Percentiles rank a stretch among this genome's conserved stretches.
Evolutionary conservation across 2,113 vertebrate species (phyloP).

Genomic region (Caranx ignobilis): DNA sequence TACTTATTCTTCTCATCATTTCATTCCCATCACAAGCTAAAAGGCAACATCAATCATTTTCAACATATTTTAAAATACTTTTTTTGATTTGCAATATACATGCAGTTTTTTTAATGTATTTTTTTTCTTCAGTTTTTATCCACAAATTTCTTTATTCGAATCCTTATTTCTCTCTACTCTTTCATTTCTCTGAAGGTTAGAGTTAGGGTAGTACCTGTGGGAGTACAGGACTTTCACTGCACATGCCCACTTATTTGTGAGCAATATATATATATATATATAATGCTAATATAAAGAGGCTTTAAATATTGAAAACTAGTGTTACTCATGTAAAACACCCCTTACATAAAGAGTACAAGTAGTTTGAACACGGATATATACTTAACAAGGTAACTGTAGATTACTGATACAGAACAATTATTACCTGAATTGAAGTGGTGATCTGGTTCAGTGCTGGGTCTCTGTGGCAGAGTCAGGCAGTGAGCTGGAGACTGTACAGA

Average conservation of each 20-base stretch:
- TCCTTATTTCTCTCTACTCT: neutral
- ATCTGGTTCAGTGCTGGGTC: constrained; percentile 1
- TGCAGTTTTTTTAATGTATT: neutral
- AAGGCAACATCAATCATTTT: neutral
- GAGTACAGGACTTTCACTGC: neutral
- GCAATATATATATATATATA: too few relatives aligned
- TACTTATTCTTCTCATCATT: neutral
- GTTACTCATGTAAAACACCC: neutral
- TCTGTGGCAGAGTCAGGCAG: constrained; percentile 7
- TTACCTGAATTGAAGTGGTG: constrained; percentile 38
- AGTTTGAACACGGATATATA: neutral
- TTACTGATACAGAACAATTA: neutral
- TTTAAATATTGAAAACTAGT: too few relatives aligned
- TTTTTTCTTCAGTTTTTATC: neutral
- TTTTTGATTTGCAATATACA: neutral
- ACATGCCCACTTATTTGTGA: neutral
- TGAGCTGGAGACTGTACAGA: neutral
- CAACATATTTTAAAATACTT: neutral
- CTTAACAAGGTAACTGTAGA: neutral
- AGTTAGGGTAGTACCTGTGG: too few relatives aligned
- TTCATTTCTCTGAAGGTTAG: neutral
- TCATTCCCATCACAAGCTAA: neutral
- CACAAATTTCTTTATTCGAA: neutral
- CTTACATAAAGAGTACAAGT: neutral
- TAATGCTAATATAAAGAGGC: too few relatives aligned